Evolutionary conservation across 2,888 invertebrate species (phyloP).

Genomic region (Cryptocheilus praepositus): DNA sequence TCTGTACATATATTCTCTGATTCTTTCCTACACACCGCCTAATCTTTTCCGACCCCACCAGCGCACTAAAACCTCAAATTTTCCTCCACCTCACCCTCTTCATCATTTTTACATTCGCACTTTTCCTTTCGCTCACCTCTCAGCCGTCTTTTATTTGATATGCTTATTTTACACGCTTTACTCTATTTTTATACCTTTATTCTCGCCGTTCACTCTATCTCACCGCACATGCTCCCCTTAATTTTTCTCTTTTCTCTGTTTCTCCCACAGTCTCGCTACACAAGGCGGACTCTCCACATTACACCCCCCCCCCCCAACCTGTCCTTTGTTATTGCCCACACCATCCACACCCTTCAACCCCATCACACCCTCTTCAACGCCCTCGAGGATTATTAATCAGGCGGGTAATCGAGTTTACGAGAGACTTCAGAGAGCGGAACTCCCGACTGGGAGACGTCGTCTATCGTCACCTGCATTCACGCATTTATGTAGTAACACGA

Average conservation of each 20-base stretch:
- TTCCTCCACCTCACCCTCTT: too few relatives aligned
- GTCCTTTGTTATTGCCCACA: neutral
- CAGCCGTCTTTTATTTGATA: neutral
- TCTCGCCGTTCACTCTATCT: conserved; percentile 9
- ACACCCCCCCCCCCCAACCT: neutral
- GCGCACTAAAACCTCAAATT: too few relatives aligned
- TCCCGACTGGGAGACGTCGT: too few relatives aligned
- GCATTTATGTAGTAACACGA: neutral
- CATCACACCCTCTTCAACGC: neutral
- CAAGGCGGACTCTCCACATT: too few relatives aligned
- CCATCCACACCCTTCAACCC: neutral
- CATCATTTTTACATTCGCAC: too few relatives aligned
- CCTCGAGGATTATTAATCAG: conserved; percentile 54
- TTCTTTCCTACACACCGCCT: too few relatives aligned
- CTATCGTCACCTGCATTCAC: too few relatives aligned
- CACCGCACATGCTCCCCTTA: neutral
- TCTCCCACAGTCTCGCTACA: neutral
- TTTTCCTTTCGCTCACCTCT: too few relatives aligned
- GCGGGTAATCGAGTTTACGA: conserved; percentile 47
- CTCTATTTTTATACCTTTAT: conserved; percentile 19
- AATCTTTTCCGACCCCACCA: too few relatives aligned
- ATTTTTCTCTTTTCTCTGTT: neutral
- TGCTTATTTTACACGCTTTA: conserved; percentile 29
- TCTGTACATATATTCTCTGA: too few relatives aligned
- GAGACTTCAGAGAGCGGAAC: conserved; percentile 12